Base-by-base conservation (phyloP, 2,888 invertebrate species). In the Stenolophus ochropezus region DNA sequence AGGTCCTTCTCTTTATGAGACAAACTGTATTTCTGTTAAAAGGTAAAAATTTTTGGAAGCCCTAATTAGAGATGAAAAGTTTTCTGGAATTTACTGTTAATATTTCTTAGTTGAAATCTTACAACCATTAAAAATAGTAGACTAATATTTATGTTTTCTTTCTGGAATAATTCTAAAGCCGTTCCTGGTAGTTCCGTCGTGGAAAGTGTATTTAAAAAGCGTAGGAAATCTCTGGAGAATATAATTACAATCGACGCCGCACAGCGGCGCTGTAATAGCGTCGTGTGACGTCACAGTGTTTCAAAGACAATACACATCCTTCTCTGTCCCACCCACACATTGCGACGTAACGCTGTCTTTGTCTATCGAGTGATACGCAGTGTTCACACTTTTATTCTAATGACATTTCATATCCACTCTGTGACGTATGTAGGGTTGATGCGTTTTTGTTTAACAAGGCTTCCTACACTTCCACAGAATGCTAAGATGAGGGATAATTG, bases 181-280 rank as follows among this genome's bases (percentile, higher is more conserved):
- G 6, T 1, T 33, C 65, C 65, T 69, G 65, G 0, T n/a, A 8
- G 8, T 1, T 69, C 33, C 33, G 16, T 18, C 27, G 5, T 42
- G 65, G 42, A 65, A 80, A 80, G 74, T 81, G 58, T 81, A 81
- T 81, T 73, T 81, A 81, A 81, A 81, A 81, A 81, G 81, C 74
- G 42, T 20, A 81, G 81, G 81, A 81, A 81, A 81, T 81, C 81
- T 81, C 73, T 16, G 74, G 61, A 81, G 81, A 81, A 81, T 81
- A 81, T 81, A 81, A 81, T 81, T 81, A 81, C 81, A 73, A 81
- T 81, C 74, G 56, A 27, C 65, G 65, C 65, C 65, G 33, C 65
- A 65, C 1, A 58, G 53, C 56, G 58, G 27, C 25, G 27, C 74
- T 58, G 47, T 74, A 74, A 74, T 74, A 74, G 81, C 81, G 74